phyloP scores from a whole-genome alignment of 2,113 vertebrate species.

The Chlorodrepanis virens region DNA sequence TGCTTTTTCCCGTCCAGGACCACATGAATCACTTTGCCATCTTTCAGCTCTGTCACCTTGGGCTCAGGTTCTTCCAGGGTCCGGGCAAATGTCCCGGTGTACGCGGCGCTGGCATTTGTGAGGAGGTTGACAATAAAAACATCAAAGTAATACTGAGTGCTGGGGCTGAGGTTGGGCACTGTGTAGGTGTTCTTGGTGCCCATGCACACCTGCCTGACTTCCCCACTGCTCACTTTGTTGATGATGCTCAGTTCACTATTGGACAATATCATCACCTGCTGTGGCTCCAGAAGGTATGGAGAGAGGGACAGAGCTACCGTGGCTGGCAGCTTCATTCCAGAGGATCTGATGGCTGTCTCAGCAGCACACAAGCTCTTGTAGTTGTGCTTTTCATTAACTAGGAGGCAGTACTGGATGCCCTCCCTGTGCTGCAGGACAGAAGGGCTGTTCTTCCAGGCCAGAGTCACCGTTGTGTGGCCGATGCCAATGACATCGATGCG shows the following conservation, averaged over 20 bases:
- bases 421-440: conserved; percentile 67
- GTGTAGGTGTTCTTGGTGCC: conserved; percentile 83
- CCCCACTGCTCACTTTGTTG: conserved; percentile 38
- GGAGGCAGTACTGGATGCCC: conserved; percentile 82
- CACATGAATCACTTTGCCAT: conserved; percentile 81
- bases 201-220: conserved; percentile 77
- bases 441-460: conserved; percentile 84
- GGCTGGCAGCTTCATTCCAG: conserved; percentile 20
- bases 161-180: conserved; percentile 78
- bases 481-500: conserved; percentile 77
- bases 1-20: conserved; percentile 66
- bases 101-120: conserved; percentile 79
- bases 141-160: conserved; percentile 86
- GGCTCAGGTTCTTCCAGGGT: conserved; percentile 81
- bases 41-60: conserved; percentile 72
- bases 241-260: conserved; percentile 50
- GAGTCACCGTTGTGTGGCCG: conserved; percentile 83
- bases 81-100: conserved; percentile 78
- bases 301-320: conserved; percentile 20
- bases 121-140: conserved; percentile 82
- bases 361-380: conserved; percentile 84
- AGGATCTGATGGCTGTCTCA: conserved; percentile 55
- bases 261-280: conserved; percentile 55
- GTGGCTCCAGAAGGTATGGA: conserved; percentile 10
- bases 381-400: conserved; percentile 83